Base-by-base conservation (phyloP, 2,797 vertebrate species). In the Heterohyrax brucei region DNA sequence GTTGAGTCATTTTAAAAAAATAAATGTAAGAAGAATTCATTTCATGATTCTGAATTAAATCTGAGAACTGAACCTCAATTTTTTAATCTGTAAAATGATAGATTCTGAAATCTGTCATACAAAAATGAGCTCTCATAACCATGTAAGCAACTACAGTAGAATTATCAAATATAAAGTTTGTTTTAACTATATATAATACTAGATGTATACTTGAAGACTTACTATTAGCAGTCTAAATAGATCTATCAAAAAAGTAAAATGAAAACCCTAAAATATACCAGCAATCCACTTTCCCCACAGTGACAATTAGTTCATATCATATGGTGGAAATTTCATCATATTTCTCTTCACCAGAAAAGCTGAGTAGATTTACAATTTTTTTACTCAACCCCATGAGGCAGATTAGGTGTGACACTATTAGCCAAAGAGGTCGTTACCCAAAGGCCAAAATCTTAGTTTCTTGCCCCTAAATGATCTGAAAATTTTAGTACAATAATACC, bases 321-420 rank as follows among this genome's bases (percentile, higher is more conserved):
- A 19, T 79, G 5, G 10, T 16, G 87, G 24, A 84, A 73, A 10
- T 88, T 89, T 84, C 59, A 22, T 53, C 22, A 46, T 77, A 76
- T 79, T 94, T 97, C 22, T 88, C 22, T 75, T 92, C 46, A 91
- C 4, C 61, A 73, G 30, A 76, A 91, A 90, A 84, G 59, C 44
- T 81, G 46, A 86, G 24, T 13, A 66, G 33, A 61, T 39, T 92
- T 19, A 44, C 85, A 13, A 73, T 85, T 92, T 94, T 13, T 75
- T 70, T 75, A 56, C 64, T 88, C 90, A 68, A 26, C 66, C 93
- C 33, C 28, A 89, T 28, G 48, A 46, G 7, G 26, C 8, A 72
- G 56, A 81, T 87, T 59, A 84, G 33, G 22, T 87, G 77, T 87
- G 77, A 92, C 76, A 80, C 24, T 46, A 94, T 81, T 33, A 80